phyloP scores from a whole-genome alignment of 2,888 invertebrate species.

The Sarcophaga carnaria region DNA sequence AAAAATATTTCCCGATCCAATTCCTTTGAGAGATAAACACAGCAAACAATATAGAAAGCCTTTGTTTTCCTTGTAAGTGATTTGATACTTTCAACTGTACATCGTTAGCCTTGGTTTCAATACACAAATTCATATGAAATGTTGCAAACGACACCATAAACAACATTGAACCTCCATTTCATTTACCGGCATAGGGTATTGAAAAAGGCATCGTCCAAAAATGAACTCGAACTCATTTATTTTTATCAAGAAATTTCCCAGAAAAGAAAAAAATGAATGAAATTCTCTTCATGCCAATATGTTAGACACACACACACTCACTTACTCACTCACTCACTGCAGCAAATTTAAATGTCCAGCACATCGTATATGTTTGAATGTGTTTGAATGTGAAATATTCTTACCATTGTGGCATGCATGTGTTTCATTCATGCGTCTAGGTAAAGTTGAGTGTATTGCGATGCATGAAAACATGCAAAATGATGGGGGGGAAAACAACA shows the following conservation, averaged over 20 bases:
- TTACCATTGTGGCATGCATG: background rate
- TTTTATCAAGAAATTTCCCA: conserved; percentile 4
- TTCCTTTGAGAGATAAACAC: too few species aligned
- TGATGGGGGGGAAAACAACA: background rate
- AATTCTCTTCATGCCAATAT: conserved; percentile 20
- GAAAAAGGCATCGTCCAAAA: conserved; percentile 43
- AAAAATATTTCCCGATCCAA: too few species aligned
- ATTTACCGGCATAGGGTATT: background rate
- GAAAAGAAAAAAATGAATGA: background rate
- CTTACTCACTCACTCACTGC: too few species aligned
- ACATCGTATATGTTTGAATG: background rate
- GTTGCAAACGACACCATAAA: too few species aligned
- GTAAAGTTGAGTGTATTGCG: background rate
- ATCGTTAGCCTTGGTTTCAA: too few species aligned
- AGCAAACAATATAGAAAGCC: too few species aligned
- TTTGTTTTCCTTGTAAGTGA: too few species aligned
- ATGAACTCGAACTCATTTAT: conserved; percentile 30
- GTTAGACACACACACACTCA: background rate
- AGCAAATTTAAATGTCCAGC: background rate
- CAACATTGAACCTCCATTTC: too few species aligned
- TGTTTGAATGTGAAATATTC: background rate
- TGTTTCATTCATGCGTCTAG: conserved; percentile 10
- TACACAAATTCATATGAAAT: too few species aligned
- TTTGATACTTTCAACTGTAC: too few species aligned
- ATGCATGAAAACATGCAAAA: background rate